Percentiles rank a stretch among this genome's conserved stretches.
Evolutionary conservation across 2,888 invertebrate species (phyloP).

Genomic region (Erannis defoliaria): DNA sequence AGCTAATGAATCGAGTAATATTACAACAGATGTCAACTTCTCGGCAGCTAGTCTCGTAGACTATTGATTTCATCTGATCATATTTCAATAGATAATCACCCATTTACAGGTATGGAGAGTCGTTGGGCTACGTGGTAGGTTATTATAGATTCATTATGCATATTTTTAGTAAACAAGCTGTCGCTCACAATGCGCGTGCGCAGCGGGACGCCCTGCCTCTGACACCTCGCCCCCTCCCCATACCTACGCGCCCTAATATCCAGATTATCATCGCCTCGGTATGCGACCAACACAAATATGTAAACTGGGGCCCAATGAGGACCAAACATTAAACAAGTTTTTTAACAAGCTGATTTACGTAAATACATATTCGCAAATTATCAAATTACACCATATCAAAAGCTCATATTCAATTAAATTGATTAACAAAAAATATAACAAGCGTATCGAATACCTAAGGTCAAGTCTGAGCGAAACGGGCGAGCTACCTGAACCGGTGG

Average conservation of each 20-base stretch:
- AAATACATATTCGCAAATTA: conserved; percentile 76
- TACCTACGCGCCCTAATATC: conserved; percentile 68
- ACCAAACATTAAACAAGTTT: conserved; percentile 67
- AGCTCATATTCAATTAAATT: conserved; percentile 74
- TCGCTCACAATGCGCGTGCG: conserved; percentile 83
- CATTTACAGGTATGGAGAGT: conserved; percentile 51
- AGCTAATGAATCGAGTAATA: conserved; percentile 26
- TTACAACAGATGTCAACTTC: conserved; percentile 41
- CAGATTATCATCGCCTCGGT: conserved; percentile 63
- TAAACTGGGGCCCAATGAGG: conserved; percentile 53
- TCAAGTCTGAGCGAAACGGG: conserved; percentile 75
- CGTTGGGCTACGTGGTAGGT: conserved; percentile 68
- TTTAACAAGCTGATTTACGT: conserved; percentile 64
- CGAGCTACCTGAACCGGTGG: conserved; percentile 79
- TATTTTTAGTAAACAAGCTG: conserved; percentile 87
- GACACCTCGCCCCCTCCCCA: conserved; percentile 69
- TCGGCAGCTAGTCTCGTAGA: conserved; percentile 37
- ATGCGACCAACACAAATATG: conserved; percentile 51
- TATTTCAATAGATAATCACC: conserved; percentile 52
- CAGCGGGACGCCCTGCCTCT: conserved; percentile 79
- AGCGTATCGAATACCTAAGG: conserved; percentile 83
- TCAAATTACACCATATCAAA: conserved; percentile 81
- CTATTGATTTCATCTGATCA: conserved; percentile 46
- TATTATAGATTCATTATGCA: conserved; percentile 87
- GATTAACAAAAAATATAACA: conserved; percentile 77